Conservation (phyloP, 2,888 invertebrate species). For the Dasysyrphus tricinctus region DNA sequence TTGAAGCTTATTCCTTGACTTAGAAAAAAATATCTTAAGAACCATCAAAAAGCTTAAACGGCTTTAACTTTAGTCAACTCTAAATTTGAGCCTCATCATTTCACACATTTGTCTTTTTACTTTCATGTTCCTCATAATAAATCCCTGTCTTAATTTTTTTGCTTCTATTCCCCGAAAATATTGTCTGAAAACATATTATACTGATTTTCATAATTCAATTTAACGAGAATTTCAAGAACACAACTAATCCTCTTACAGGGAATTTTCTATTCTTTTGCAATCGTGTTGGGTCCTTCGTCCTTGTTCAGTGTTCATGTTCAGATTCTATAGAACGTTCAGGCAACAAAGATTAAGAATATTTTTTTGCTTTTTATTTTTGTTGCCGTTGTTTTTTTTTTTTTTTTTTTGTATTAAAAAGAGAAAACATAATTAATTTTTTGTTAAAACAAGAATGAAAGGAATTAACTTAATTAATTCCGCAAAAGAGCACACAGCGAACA, state of each 20-base stretch:
- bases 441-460: conserved; percentile 48
- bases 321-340: conserved; percentile 1
- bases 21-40: too few relatives aligned
- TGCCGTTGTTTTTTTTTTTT: conserved; percentile 19
- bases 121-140: too few relatives aligned
- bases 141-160: neutral
- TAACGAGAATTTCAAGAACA: conserved; percentile 42
- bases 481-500: conserved; percentile 24
- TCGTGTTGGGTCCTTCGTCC: neutral
- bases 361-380: conserved; percentile 1
- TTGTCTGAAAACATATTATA: neutral
- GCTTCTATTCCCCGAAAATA: neutral
- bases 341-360: conserved; percentile 54
- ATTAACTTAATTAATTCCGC: conserved; percentile 74
- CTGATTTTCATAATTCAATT: conserved; percentile 61
- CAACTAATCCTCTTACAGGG: conserved; percentile 64
- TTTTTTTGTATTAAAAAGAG: neutral
- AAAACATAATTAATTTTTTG: conserved; percentile 66
- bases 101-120: too few relatives aligned
- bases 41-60: too few relatives aligned
- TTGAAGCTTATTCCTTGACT: too few relatives aligned
- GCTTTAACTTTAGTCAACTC: too few relatives aligned
- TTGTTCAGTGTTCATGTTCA: neutral
- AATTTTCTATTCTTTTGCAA: conserved; percentile 56
- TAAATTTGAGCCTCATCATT: too few relatives aligned